These are phyloP conservation scores for Nannoperca obscura DNA, from an alignment of 2,797 vertebrate genomes.

Conservation along the genomic window DNA sequence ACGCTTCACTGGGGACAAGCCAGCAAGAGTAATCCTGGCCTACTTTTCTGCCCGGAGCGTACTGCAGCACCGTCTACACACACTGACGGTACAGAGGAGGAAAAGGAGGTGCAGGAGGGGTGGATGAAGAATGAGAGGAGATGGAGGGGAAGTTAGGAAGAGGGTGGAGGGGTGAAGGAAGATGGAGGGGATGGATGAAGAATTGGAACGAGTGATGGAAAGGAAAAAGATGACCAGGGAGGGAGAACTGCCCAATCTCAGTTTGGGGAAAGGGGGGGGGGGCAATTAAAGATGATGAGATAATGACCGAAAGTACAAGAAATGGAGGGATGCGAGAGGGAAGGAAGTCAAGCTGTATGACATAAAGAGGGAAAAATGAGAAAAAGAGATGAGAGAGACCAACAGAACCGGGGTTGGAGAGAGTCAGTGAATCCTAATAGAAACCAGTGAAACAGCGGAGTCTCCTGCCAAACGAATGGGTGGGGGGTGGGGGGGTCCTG, in stretches of 20 bases:
- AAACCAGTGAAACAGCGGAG: constrained; percentile 72
- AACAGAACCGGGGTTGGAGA: constrained; percentile 28
- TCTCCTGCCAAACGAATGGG: constrained; percentile 62
- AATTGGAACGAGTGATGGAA: constrained; percentile 56
- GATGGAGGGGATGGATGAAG: constrained; percentile 44
- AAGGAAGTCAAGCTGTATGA: constrained; percentile 36
- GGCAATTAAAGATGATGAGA: constrained; percentile 40
- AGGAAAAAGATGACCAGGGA: constrained; percentile 11
- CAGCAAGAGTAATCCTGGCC: constrained; percentile 88
- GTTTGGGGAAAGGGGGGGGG: background rate
- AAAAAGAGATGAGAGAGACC: background rate
- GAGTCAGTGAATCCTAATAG: constrained; percentile 60
- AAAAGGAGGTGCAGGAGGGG: constrained; percentile 46
- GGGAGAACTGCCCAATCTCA: background rate
- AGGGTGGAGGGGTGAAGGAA: constrained; percentile 27
- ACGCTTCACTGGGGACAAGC: constrained; percentile 87
- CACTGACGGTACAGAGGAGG: constrained; percentile 48
- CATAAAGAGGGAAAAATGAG: constrained; percentile 3
- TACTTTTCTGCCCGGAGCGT: constrained; percentile 83
- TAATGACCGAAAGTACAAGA: constrained; percentile 43
- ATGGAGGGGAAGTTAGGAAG: constrained; percentile 43
- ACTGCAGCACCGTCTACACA: constrained; percentile 69
- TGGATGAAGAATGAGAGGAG: constrained; percentile 49
- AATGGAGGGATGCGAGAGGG: constrained; percentile 53
- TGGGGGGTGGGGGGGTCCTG: constrained; percentile 19